Base-by-base conservation (phyloP, 23 tunicate species). In the Diplosoma virens region DNA sequence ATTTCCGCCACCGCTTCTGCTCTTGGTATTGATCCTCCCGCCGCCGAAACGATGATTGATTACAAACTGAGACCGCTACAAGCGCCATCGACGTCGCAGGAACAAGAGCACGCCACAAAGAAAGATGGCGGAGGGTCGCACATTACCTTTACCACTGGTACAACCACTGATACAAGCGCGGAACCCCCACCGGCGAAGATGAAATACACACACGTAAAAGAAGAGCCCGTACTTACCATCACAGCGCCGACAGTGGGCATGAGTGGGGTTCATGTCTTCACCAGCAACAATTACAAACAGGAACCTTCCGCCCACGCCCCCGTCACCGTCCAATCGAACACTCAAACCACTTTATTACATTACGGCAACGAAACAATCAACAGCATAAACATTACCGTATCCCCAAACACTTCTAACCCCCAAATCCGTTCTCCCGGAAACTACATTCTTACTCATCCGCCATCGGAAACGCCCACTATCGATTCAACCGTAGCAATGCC, bases 1-100 rank as follows among this genome's bases (percentile, higher is more conserved):
- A 86, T 86, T 30, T 71, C 92, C 30, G 87, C 92, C 33, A 85
- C 97, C 30, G 92, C 92, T 1, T 32, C 87, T 1, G 92, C 92
- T 6, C 72, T 85, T 18, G 97, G 92, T 3, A 85, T 85, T 50
- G 85, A 80, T n/a, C 87, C 97, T 0, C 97, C 92, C 14, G 82
- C 92, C 1, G 61, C 17, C 22, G 69, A 61, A 7, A 2, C 35
- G 6, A 61, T 61, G 69, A n/a, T 29, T 4, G 35, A 61, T 2
- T 61, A 61, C 37, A 77, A 36, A 59, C 87, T 31, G 23, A 37
- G 0, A 83, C 75, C 22, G 6, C n/a, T n/a, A n/a, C 50, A 3
- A 17, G 9, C 30, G 11, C 69, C 28, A 6, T 55, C 61, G 25
- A 31, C 71, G 7, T 26, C 47, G 79, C 77, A 41, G 23, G 37